Percentiles rank a stretch among this genome's conserved stretches.
phyloP scores from a whole-genome alignment of 53 echinoderm and acorn worm species.

The Holothuria scabra region DNA sequence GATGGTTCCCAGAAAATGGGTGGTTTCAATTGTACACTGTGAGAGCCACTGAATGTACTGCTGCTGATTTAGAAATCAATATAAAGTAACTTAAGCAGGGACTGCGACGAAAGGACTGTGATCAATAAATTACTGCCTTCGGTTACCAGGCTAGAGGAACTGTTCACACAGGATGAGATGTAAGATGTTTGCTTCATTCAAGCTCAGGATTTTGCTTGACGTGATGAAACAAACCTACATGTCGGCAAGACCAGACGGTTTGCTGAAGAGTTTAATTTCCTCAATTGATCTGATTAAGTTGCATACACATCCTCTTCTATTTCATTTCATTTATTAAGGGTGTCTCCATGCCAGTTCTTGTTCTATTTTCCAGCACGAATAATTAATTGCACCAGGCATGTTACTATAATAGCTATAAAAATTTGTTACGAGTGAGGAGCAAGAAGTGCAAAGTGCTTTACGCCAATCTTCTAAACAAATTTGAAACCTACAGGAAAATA shows the following conservation, averaged over 20 bases:
- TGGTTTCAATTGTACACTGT: neutral
- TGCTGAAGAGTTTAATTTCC: conserved; percentile 14
- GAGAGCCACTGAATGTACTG: neutral
- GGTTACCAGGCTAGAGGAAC: neutral
- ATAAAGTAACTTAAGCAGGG: conserved; percentile 21
- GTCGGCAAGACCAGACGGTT: conserved; percentile 11
- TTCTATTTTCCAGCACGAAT: too few species aligned
- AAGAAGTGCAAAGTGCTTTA: too few species aligned
- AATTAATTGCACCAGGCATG: too few species aligned
- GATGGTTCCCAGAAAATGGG: neutral
- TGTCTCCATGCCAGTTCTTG: too few species aligned
- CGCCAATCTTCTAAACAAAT: too few species aligned
- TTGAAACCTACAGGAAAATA: too few species aligned
- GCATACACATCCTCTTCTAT: conserved; percentile 26
- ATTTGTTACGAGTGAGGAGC: too few species aligned
- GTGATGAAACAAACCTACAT: too few species aligned
- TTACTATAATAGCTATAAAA: too few species aligned
- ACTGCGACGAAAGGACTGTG: neutral
- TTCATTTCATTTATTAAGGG: conserved; percentile 21
- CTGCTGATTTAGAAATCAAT: conserved; percentile 13
- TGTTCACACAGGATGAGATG: conserved; percentile 12
- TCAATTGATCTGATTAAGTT: conserved; percentile 33
- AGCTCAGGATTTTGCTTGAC: neutral
- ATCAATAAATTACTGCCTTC: conserved; percentile 19
- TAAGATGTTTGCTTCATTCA: conserved; percentile 2